Evolutionary conservation across 1,140 invertebrate species (phyloP).

Genomic region (Coptotermes formosanus): DNA sequence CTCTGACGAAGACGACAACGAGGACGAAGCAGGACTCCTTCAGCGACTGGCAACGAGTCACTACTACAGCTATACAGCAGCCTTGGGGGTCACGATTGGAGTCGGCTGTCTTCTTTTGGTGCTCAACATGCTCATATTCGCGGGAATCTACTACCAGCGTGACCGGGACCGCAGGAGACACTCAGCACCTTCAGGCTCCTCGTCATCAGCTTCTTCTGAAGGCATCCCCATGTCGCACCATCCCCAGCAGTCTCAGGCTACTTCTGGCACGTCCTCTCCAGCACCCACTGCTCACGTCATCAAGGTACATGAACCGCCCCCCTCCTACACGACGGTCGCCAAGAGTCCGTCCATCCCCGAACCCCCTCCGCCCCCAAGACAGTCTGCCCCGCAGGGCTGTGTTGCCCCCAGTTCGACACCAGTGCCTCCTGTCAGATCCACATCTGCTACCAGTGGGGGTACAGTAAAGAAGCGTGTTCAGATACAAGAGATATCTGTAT

Average conservation of each 20-base stretch:
- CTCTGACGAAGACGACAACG: slow-evolving; percentile 46
- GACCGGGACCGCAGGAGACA: slow-evolving; percentile 53
- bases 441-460: slow-evolving; percentile 41
- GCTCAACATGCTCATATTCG: slow-evolving; percentile 84
- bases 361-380: slow-evolving; percentile 37
- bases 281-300: slow-evolving; percentile 28
- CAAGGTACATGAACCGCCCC: slow-evolving; percentile 45
- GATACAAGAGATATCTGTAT: slow-evolving; percentile 66
- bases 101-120: slow-evolving; percentile 83
- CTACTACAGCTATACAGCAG: slow-evolving; percentile 72
- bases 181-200: slow-evolving; percentile 43
- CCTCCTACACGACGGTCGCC: slow-evolving; percentile 36
- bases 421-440: slow-evolving; percentile 49
- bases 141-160: slow-evolving; percentile 82
- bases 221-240: slow-evolving; percentile 49
- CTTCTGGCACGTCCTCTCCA: not conserved
- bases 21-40: slow-evolving; percentile 50
- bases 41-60: slow-evolving; percentile 54
- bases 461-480: slow-evolving; percentile 64
- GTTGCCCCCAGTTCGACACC: slow-evolving; percentile 42
- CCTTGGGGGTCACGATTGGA: slow-evolving; percentile 83
- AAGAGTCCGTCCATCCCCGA: slow-evolving; percentile 47
- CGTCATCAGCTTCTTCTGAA: slow-evolving; percentile 38
- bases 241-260: slow-evolving; percentile 32
- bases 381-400: slow-evolving; percentile 23